Conservation (phyloP, 2,797 vertebrate genomes). For the Alauda arvensis region DNA sequence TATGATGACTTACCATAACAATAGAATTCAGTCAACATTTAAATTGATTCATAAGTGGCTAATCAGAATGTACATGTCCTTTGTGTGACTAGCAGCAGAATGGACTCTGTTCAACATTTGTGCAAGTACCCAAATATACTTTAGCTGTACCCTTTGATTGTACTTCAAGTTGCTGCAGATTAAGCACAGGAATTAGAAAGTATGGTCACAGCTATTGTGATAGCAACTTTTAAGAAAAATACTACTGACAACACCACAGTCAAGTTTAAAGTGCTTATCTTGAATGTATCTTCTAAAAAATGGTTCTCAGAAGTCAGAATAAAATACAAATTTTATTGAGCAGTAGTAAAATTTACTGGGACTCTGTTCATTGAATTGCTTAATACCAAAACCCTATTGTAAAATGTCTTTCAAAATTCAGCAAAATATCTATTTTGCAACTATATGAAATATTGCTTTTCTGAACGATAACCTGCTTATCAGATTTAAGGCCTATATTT, state of each 20-base stretch:
- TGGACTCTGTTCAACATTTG: neutral
- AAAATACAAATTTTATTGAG: constrained; percentile 4
- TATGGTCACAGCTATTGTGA: neutral
- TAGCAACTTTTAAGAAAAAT: neutral
- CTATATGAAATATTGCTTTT: neutral
- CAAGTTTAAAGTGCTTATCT: constrained; percentile 7
- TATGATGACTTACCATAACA: neutral
- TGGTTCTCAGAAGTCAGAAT: neutral
- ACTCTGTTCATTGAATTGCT: neutral
- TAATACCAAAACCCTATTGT: neutral
- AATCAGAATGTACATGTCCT: neutral
- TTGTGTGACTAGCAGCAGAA: neutral
- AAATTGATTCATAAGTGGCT: neutral
- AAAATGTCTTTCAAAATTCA: neutral
- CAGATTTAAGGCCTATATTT: neutral
- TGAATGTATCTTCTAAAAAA: neutral
- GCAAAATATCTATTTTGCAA: neutral
- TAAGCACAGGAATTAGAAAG: neutral
- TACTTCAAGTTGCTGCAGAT: neutral
- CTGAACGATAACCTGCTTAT: neutral
- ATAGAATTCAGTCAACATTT: neutral
- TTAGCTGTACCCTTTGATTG: neutral
- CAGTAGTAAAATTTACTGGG: neutral
- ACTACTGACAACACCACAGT: neutral
- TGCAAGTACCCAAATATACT: neutral